Base-by-base conservation (phyloP, 2,888 invertebrate species). In the Autographa pulchrina region DNA sequence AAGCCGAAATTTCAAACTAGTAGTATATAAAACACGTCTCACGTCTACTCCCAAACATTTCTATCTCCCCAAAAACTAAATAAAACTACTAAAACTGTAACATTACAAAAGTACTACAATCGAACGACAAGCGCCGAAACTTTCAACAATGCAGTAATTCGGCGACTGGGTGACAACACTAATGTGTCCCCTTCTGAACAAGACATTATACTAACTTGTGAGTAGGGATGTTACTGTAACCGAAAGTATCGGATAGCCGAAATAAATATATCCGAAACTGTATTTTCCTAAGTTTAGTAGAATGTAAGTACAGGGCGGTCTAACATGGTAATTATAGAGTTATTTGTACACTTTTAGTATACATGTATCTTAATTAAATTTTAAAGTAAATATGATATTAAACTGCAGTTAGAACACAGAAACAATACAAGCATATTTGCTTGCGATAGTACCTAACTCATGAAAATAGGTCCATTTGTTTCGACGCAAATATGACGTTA, bases 111-210 rank as follows among this genome's bases (percentile, higher is more conserved):
- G 61, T 69, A 41, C 3, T 14, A 25, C 41, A 77, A 58, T 60
- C 56, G 18, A 58, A 65, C 41, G 59, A n/a, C 64, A 62, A 65
- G 32, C 59, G 18, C 9, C 0, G 6, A 20, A 78, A 80, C 67
- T 82, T 77, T 72, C 72, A 69, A 80, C 69, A 80, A 79, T 69
- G 62, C 68, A 67, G 65, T 67, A 67, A 79, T 52, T 75, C 56
- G 56, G 11, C 48, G 20, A 68, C 56, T 62, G 56, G 54, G 68
- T 65, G 73, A 73, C 69, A 75, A 70, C 68, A 68, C 18, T 62
- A 77, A 70, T 75, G 68, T 78, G 63, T 63, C 38, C 32, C 59
- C 16, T 56, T 71, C 61, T 77, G 70, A 65, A 72, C 65, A 18
- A 56, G 59, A 9, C 70, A 63, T 79, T 73, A 74, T 56, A 11